Evolutionary conservation across 2,888 invertebrate species (phyloP).

Genomic region (Teleogryllus oceanicus): DNA sequence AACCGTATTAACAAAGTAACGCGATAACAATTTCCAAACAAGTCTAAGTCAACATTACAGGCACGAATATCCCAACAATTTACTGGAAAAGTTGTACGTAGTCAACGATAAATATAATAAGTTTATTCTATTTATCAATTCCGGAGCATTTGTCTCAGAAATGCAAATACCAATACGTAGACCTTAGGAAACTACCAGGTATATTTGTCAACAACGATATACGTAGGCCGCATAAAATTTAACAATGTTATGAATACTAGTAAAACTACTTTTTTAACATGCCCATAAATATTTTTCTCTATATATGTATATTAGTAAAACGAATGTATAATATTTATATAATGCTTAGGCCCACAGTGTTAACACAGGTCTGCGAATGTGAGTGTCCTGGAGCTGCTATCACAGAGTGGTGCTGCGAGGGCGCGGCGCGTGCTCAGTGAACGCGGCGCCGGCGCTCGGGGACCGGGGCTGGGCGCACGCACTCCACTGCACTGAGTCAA

Average conservation of each 20-base stretch:
- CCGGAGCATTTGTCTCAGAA: background rate
- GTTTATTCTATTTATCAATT: background rate
- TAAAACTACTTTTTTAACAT: background rate
- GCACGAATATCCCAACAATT: background rate
- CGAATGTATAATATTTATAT: background rate
- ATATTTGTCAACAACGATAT: background rate
- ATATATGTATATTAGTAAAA: background rate
- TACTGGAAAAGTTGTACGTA: background rate
- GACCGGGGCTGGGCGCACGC: background rate
- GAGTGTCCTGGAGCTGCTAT: background rate
- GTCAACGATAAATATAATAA: background rate
- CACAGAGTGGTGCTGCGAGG: background rate
- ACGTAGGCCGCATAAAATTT: conserved; percentile 7
- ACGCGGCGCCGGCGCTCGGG: background rate
- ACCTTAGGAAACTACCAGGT: background rate
- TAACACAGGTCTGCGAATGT: background rate
- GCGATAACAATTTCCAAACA: background rate
- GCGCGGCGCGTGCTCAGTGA: background rate
- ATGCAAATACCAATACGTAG: background rate
- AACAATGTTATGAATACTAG: background rate
- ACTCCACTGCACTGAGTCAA: background rate
- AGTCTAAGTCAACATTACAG: background rate
- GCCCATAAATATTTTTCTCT: background rate
- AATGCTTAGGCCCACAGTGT: background rate
- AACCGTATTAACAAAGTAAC: background rate